Evolutionary conservation across 2,113 vertebrate species (phyloP).

Genomic region (Phalacrocorax aristotelis): DNA sequence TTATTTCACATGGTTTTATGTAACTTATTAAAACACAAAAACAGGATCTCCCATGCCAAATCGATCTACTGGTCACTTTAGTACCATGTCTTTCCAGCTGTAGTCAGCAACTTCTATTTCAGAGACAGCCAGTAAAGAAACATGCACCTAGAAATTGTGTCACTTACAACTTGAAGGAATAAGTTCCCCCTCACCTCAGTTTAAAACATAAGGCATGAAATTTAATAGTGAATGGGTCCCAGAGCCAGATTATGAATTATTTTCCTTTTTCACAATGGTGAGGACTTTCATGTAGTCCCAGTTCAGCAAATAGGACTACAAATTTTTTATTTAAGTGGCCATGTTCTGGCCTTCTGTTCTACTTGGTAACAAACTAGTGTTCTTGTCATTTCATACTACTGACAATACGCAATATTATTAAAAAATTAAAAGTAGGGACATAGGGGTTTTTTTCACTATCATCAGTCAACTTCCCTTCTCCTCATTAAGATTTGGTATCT

Average conservation of each 20-base stretch:
- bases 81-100: background rate
- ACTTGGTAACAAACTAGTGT: background rate
- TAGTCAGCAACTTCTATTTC: background rate
- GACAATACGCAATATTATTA: background rate
- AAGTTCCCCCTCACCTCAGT: background rate
- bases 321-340: background rate
- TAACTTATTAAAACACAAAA: background rate
- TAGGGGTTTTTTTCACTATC: background rate
- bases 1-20: background rate
- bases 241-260: background rate
- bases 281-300: background rate
- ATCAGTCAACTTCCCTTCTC: background rate
- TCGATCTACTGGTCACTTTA: background rate
- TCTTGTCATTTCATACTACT: background rate
- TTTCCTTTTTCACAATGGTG: background rate
- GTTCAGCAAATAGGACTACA: background rate
- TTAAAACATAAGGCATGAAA: background rate
- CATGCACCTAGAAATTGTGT: background rate
- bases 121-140: background rate
- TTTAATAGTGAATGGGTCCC: background rate
- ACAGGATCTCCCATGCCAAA: background rate
- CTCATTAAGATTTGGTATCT: background rate
- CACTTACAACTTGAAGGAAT: background rate
- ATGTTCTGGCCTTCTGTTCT: background rate
- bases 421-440: background rate